Conservation (phyloP, 1,140 invertebrate species). For the Trinorchestia longiramus region DNA sequence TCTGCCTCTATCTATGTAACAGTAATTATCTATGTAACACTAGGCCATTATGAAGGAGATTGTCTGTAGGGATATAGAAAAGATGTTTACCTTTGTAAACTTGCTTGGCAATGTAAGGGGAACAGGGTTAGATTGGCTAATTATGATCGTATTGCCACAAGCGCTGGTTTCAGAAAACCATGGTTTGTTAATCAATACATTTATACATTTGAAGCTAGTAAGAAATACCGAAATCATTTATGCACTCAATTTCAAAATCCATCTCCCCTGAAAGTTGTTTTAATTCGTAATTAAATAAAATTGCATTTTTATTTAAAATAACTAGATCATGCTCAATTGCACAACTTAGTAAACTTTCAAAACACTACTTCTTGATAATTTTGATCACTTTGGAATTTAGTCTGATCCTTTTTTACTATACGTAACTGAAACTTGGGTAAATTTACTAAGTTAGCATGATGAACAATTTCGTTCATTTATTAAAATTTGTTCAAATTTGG, state of each 20-base stretch:
- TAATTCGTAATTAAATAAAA: neutral
- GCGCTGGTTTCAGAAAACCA: neutral
- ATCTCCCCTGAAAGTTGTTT: neutral
- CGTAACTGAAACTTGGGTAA: neutral
- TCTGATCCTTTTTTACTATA: neutral
- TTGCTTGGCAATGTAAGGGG: neutral
- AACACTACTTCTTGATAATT: neutral
- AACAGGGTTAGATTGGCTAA: neutral
- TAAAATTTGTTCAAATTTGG: neutral
- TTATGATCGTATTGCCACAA: neutral
- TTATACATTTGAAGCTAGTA: neutral
- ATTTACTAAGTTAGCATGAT: neutral
- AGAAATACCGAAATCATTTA: neutral
- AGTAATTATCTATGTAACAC: slow-evolving; percentile 21
- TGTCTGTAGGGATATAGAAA: slow-evolving; percentile 37
- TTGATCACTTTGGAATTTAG: neutral
- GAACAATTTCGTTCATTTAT: neutral
- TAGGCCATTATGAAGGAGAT: slow-evolving; percentile 34
- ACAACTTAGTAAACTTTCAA: neutral
- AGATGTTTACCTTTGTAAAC: neutral
- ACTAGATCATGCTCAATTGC: neutral
- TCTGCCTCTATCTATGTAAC: slow-evolving; percentile 47
- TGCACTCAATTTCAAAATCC: neutral
- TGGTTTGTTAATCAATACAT: neutral
- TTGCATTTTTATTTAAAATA: neutral